Evolutionary conservation across 2,113 vertebrate genomes (phyloP).

Genomic region (Xerus inauris): DNA sequence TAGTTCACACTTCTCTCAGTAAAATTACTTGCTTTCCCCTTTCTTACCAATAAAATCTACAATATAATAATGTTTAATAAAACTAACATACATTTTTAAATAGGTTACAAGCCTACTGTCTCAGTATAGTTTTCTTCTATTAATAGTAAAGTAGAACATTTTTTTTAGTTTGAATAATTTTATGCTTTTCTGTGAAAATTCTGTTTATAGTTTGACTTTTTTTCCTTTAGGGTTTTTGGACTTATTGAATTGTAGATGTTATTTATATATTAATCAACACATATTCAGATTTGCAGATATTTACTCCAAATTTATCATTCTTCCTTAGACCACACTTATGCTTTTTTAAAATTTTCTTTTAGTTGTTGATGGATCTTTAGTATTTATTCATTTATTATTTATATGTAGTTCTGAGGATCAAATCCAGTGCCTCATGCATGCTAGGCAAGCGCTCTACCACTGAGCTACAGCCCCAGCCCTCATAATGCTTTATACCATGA

Average conservation of each 20-base stretch:
- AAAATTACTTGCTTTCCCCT: neutral
- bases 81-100: neutral
- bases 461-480: too few species aligned
- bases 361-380: too few species aligned
- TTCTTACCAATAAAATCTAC: neutral
- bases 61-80: neutral
- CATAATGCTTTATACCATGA: neutral
- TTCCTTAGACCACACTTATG: neutral
- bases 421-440: too few species aligned
- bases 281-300: neutral
- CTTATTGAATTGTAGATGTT: neutral
- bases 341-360: too few species aligned
- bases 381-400: too few species aligned
- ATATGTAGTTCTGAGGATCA: too few species aligned
- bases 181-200: constrained; percentile 26
- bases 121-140: neutral
- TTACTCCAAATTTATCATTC: neutral
- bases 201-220: neutral
- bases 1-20: neutral
- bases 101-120: neutral
- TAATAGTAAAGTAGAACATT: constrained; percentile 27
- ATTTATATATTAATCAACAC: constrained; percentile 3
- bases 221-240: neutral
- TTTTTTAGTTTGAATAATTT: neutral
- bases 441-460: too few species aligned